Conservation (phyloP, 1,140 invertebrate genomes). For the Dendrolimus punctatus region DNA sequence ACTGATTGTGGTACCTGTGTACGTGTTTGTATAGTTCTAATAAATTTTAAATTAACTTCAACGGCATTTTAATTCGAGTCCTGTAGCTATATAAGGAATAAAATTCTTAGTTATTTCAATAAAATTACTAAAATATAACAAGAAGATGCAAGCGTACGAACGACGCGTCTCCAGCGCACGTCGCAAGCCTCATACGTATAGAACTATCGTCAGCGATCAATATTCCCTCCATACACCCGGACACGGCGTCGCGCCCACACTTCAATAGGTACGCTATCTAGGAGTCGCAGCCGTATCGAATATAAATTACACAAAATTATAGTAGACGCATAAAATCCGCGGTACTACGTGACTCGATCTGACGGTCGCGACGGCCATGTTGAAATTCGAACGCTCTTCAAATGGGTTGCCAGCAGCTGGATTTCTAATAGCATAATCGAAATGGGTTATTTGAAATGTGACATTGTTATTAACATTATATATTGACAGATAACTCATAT, state of each 20-base stretch:
- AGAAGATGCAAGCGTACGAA: conserved; percentile 19
- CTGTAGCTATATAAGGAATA: no score
- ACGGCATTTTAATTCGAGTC: no score
- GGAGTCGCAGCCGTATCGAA: conserved; percentile 50
- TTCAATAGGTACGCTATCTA: conserved; percentile 51
- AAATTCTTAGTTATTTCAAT: no score
- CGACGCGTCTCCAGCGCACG: conserved; percentile 25
- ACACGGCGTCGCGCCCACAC: conserved; percentile 38
- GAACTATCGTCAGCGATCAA: conserved; percentile 21
- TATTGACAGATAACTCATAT: no score
- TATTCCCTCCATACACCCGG: conserved; percentile 45
- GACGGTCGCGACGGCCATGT: conserved; percentile 23
- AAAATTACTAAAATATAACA: no score
- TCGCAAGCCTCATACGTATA: neutral
- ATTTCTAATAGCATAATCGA: no score
- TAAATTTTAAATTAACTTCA: no score
- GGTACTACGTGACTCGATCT: conserved; percentile 25
- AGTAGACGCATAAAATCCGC: conserved; percentile 54
- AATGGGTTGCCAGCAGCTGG: no score
- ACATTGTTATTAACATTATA: no score
- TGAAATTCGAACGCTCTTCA: conserved; percentile 22
- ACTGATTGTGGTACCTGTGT: no score
- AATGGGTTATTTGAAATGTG: no score
- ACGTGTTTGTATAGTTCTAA: no score
- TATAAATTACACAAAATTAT: conserved; percentile 66